phyloP scores from a whole-genome alignment of 2,797 vertebrate species.

The Pterois miles region DNA sequence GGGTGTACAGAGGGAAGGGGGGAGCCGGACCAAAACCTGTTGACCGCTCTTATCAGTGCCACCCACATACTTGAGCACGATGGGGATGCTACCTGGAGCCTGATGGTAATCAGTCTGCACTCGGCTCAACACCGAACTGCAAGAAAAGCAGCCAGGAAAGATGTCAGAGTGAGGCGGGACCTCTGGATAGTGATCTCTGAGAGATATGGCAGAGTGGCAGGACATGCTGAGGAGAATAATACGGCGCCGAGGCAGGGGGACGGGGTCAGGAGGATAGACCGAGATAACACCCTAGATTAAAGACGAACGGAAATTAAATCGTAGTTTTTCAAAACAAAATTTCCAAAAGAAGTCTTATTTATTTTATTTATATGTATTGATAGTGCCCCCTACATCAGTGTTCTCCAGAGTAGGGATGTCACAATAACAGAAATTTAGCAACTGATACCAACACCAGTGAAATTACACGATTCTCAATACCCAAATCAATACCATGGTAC shows the following conservation, averaged over 20 bases:
- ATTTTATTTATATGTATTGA: background rate
- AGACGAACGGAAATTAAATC: background rate
- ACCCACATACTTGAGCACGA: conserved; percentile 67
- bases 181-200: conserved; percentile 55
- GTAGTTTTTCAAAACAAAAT: background rate
- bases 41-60: conserved; percentile 69
- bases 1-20: conserved; percentile 43
- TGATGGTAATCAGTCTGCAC: conserved; percentile 80
- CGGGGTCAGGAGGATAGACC: background rate
- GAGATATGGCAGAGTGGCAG: conserved; percentile 49
- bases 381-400: background rate
- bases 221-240: conserved; percentile 32
- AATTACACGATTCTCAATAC: no score
- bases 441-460: no score
- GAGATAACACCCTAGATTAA: conserved; percentile 13
- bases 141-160: conserved; percentile 37
- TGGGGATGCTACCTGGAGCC: conserved; percentile 76
- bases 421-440: no score
- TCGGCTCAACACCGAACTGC: conserved; percentile 22
- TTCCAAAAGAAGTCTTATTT: background rate
- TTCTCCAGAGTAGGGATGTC: background rate
- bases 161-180: conserved; percentile 47
- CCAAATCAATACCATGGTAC: no score
- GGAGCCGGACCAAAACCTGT: conserved; percentile 41
- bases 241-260: background rate